phyloP scores from a whole-genome alignment of 1,140 invertebrate genomes.

The Eumaeus atala region DNA sequence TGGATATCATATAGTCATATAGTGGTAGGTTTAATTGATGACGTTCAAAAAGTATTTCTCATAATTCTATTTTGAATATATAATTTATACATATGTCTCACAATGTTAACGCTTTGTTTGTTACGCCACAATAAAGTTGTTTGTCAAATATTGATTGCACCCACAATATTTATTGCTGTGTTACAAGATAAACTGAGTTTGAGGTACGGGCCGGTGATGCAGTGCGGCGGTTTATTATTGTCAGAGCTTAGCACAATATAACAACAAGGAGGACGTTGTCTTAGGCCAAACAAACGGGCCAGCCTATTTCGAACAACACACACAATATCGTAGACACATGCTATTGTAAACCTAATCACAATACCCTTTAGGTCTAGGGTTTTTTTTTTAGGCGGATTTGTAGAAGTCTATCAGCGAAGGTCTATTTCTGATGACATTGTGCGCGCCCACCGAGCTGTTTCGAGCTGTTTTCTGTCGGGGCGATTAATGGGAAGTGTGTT shows the following conservation, averaged over 20 bases:
- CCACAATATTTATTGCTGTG: too few relatives aligned
- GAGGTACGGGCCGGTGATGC: neutral
- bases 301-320: slow-evolving; percentile 14
- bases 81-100: too few relatives aligned
- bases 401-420: slow-evolving; percentile 7
- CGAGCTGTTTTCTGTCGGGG: slow-evolving; percentile 12
- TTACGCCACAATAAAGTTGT: too few relatives aligned
- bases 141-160: too few relatives aligned
- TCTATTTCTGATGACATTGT: slow-evolving; percentile 18
- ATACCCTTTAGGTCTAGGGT: neutral
- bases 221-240: slow-evolving; percentile 6
- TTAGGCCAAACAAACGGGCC: neutral
- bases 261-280: slow-evolving; percentile 5
- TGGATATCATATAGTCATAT: too few relatives aligned
- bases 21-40: too few relatives aligned
- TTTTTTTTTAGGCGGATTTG: neutral
- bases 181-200: too few relatives aligned
- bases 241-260: slow-evolving; percentile 9
- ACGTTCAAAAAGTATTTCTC: too few relatives aligned
- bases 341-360: neutral
- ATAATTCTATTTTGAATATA: too few relatives aligned
- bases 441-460: slow-evolving; percentile 13
- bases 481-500: slow-evolving; percentile 14
- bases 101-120: too few relatives aligned
- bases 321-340: slow-evolving; percentile 5